phyloP scores from a whole-genome alignment of 1,140 invertebrate genomes.

The Colletes latitarsis region DNA sequence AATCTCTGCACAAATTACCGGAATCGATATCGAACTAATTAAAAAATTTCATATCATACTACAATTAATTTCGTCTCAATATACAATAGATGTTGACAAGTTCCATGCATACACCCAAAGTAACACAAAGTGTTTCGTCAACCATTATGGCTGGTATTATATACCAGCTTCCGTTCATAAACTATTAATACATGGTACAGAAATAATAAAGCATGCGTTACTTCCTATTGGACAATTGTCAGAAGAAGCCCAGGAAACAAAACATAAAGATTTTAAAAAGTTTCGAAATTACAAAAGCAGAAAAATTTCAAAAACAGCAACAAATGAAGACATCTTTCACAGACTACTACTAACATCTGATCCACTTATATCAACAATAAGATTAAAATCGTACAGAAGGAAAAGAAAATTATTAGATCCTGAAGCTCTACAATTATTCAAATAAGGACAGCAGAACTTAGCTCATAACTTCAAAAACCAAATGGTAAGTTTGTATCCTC shows the following conservation, averaged over 20 bases:
- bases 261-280: conserved; percentile 2
- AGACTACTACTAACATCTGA: background rate
- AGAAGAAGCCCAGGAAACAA: background rate
- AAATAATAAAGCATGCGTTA: conserved; percentile 4
- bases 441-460: no score
- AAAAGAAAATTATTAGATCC: background rate
- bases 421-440: background rate
- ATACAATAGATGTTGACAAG: background rate
- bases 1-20: conserved; percentile 22
- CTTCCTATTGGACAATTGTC: background rate
- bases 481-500: no score
- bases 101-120: background rate
- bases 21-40: conserved; percentile 35
- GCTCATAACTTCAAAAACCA: no score
- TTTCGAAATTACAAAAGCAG: background rate
- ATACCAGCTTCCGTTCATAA: conserved; percentile 1
- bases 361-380: background rate
- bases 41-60: conserved; percentile 13
- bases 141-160: conserved; percentile 13
- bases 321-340: background rate
- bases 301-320: background rate
- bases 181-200: background rate
- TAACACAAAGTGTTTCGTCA: background rate
- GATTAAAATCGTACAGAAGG: background rate
- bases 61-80: background rate